Evolutionary conservation across 2,113 vertebrate genomes (phyloP).

Genomic region (Sakesphorus luctuosus): DNA sequence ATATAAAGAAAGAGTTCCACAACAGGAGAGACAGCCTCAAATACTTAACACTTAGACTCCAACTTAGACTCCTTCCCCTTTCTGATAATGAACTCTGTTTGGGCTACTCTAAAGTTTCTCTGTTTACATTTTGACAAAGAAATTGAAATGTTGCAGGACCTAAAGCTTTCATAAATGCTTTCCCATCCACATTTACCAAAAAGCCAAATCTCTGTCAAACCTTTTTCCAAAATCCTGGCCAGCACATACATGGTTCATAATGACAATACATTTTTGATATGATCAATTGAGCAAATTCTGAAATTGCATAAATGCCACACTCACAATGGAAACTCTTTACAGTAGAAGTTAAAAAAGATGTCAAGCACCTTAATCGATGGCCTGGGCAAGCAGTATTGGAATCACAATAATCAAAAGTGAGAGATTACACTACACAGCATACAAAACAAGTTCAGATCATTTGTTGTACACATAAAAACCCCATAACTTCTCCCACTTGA

Average conservation of each 20-base stretch:
- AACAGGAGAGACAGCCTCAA: background rate
- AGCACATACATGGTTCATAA: background rate
- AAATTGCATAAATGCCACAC: background rate
- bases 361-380: background rate
- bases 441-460: background rate
- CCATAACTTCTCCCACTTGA: background rate
- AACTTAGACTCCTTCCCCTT: background rate
- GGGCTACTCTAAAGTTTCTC: background rate
- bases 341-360: background rate
- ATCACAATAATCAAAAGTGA: background rate
- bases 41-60: background rate
- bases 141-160: background rate
- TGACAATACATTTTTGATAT: background rate
- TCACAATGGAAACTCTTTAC: background rate
- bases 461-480: background rate
- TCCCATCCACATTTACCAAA: background rate
- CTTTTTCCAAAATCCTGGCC: background rate
- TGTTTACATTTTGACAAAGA: background rate
- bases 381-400: background rate
- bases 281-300: background rate
- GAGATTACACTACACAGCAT: background rate
- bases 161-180: background rate
- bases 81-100: background rate
- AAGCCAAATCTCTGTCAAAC: background rate
- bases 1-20: background rate